Conservation (phyloP, 2,797 vertebrate genomes). For the Sphenodon punctatus region DNA sequence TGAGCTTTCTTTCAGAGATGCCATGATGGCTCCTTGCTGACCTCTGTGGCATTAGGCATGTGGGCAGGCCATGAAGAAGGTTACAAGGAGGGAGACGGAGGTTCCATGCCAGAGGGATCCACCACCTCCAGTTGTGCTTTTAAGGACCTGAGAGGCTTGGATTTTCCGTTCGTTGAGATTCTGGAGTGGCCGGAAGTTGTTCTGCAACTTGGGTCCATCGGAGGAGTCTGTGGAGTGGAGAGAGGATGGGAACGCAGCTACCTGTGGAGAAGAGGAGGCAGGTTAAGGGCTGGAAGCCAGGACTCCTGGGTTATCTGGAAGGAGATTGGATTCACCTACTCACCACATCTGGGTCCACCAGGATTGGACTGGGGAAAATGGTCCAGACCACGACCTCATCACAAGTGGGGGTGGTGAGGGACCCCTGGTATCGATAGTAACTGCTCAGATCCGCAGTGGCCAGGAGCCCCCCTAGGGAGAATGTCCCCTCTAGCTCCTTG, state of each 20-base stretch:
- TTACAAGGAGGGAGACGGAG: no score
- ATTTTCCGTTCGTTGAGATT: background rate
- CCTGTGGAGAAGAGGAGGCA: background rate
- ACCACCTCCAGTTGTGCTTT: no score
- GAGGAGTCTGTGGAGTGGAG: background rate
- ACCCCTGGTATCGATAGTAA: constrained; percentile 86
- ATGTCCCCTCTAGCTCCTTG: background rate
- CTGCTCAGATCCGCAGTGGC: constrained; percentile 60
- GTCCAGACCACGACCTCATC: constrained; percentile 85
- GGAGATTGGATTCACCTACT: background rate
- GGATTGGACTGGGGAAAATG: background rate
- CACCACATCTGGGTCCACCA: background rate
- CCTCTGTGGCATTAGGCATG: no score
- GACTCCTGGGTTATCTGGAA: no score
- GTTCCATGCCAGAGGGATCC: no score
- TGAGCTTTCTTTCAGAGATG: no score
- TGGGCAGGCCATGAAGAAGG: no score
- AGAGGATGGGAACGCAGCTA: background rate
- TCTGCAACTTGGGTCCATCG: background rate
- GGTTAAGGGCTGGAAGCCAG: background rate
- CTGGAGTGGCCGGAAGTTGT: background rate
- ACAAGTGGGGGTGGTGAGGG: constrained; percentile 84
- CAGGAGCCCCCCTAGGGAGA: background rate
- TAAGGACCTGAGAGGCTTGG: background rate
- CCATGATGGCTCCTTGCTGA: no score